A percentile compares a stretch with the other conserved stretches of the same genome.
These are phyloP conservation scores for Thaumetopoea pityocampa DNA, from an alignment of 1,140 invertebrate genomes.

Conservation along the genomic window DNA sequence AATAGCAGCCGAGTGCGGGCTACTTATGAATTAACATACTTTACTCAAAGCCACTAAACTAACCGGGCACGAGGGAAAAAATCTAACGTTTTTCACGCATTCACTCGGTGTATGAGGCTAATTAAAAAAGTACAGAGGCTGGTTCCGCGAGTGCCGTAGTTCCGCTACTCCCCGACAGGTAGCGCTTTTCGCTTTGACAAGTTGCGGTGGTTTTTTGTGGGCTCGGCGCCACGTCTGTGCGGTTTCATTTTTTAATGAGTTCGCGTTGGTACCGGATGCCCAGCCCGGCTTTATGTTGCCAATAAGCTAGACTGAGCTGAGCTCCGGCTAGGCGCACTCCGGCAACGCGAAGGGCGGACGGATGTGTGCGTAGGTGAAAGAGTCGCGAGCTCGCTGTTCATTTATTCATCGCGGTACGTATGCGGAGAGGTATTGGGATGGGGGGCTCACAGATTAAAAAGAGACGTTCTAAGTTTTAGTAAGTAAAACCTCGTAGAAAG, in stretches of 20 bases:
- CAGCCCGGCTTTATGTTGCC: slow-evolving; percentile 41
- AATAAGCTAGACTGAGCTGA: slow-evolving; percentile 31
- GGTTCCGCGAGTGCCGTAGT: slow-evolving; percentile 66
- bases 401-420: slow-evolving; percentile 46
- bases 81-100: slow-evolving; percentile 68
- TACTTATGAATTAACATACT: slow-evolving; percentile 72
- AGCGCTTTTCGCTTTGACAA: slow-evolving; percentile 65
- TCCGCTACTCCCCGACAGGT: slow-evolving; percentile 66
- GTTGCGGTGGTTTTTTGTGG: slow-evolving; percentile 48
- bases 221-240: slow-evolving; percentile 45
- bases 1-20: slow-evolving; percentile 51
- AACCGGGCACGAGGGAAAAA: slow-evolving; percentile 63
- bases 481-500: too few species aligned
- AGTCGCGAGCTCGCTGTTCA: slow-evolving; percentile 46
- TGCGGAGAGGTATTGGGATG: slow-evolving; percentile 18
- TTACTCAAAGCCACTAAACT: slow-evolving; percentile 69
- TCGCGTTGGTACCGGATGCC: slow-evolving; percentile 46
- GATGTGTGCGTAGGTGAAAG: slow-evolving; percentile 56
- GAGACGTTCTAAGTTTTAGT: too few species aligned
- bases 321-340: slow-evolving; percentile 31
- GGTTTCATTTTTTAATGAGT: slow-evolving; percentile 73
- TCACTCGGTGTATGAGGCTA: slow-evolving; percentile 67
- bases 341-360: slow-evolving; percentile 32
- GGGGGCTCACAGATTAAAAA: slow-evolving; percentile 2
- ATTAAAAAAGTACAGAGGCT: slow-evolving; percentile 74